Percentiles rank a stretch among this genome's conserved stretches.
Conservation (phyloP, 2,888 invertebrate species). For the Homarus gammarus region DNA sequence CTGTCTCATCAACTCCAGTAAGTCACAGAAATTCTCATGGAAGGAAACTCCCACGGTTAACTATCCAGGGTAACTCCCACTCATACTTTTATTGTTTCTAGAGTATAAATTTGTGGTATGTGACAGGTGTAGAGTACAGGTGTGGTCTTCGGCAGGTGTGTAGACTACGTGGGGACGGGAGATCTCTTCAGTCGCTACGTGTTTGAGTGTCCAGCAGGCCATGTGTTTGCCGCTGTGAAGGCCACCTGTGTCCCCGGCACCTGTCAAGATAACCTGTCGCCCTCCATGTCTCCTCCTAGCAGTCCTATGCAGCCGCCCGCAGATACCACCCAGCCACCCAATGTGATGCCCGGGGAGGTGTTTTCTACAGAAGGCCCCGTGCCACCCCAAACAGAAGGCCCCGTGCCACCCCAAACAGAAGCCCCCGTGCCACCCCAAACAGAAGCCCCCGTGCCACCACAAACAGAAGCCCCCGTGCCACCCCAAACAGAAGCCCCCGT, state of each 20-base stretch:
- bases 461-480: too few species aligned
- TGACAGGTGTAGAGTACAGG: background rate
- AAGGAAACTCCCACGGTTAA: too few species aligned
- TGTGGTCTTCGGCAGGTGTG: constrained; percentile 25
- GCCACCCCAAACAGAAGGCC: background rate
- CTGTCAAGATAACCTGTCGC: background rate
- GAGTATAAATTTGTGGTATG: too few species aligned
- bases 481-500: too few species aligned
- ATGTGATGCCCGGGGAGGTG: too few species aligned
- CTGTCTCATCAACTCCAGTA: too few species aligned
- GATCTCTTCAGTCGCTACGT: constrained; percentile 9
- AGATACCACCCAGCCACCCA: background rate
- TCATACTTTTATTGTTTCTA: too few species aligned
- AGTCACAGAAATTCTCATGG: too few species aligned
- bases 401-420: background rate
- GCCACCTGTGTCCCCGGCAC: constrained; percentile 22
- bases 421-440: background rate
- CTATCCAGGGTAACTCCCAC: too few species aligned
- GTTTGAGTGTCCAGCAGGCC: constrained; percentile 8
- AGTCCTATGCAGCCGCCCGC: background rate
- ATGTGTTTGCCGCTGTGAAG: constrained; percentile 7
- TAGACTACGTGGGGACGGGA: constrained; percentile 30
- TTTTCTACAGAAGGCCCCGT: background rate
- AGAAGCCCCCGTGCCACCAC: too few species aligned
- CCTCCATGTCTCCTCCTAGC: background rate